A percentile compares a stretch with the other conserved stretches of the same genome.
These are phyloP conservation scores for Pseudachorutes palmiensis DNA, from an alignment of 1,140 invertebrate genomes.

Conservation along the genomic window DNA sequence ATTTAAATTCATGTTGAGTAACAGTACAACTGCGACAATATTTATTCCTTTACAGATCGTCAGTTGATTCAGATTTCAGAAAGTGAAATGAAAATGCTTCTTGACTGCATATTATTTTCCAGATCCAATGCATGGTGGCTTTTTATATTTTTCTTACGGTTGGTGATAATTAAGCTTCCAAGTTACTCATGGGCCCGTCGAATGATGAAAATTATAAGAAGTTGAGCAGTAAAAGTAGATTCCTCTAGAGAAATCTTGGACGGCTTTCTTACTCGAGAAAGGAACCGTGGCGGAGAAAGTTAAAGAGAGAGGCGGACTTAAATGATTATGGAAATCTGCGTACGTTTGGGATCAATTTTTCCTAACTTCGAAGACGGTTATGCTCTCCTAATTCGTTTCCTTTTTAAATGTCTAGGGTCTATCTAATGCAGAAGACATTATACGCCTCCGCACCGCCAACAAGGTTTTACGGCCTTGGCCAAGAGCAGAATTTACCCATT, in stretches of 20 bases:
- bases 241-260: neutral
- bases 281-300: neutral
- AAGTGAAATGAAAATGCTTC: no score
- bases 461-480: no score
- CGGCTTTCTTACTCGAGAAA: neutral
- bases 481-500: no score
- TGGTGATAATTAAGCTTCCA: neutral
- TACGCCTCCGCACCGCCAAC: neutral
- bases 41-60: no score
- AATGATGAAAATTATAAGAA: neutral
- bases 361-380: neutral
- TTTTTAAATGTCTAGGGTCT: neutral
- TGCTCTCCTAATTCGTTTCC: neutral
- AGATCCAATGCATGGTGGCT: no score
- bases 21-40: no score
- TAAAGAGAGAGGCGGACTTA: neutral
- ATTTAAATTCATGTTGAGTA: no score
- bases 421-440: neutral
- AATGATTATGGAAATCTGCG: neutral
- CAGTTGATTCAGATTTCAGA: no score
- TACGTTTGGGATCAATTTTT: constrained; percentile 2
- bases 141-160: no score
- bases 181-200: neutral
- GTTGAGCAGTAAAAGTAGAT: neutral
- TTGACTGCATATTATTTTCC: no score